Conservation (phyloP, 2,797 vertebrate species). For the Bovichtus diacanthus region DNA sequence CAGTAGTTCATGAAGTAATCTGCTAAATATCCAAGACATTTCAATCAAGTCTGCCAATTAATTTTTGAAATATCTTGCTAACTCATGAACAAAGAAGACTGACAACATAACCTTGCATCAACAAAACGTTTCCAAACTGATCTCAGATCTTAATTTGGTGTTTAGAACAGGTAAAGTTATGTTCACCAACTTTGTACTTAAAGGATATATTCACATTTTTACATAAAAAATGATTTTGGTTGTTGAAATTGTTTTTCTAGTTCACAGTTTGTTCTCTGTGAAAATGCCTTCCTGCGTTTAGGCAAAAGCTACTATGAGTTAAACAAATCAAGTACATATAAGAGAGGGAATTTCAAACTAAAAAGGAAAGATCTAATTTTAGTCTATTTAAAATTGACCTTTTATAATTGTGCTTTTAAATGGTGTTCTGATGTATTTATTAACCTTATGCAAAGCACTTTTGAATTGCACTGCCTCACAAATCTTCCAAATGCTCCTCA, state of each 20-base stretch:
- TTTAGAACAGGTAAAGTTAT: not conserved
- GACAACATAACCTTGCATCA: no score
- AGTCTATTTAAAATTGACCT: no score
- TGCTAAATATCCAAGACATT: not conserved
- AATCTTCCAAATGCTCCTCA: not conserved
- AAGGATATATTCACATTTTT: accelerated
- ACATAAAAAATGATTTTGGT: not conserved
- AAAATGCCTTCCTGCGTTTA: not conserved
- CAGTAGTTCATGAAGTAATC: not conserved
- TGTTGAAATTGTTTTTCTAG: not conserved
- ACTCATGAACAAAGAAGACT: no score
- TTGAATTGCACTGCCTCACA: not conserved
- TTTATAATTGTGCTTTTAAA: not conserved
- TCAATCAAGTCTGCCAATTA: not conserved
- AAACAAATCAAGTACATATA: not conserved
- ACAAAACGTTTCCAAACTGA: not conserved
- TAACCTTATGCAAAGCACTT: not conserved
- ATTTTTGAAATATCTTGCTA: no score
- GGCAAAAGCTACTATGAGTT: not conserved
- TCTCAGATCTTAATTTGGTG: not conserved
- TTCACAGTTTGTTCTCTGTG: not conserved
- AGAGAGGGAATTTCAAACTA: not conserved
- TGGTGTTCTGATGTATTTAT: not conserved
- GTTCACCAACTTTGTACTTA: not conserved
- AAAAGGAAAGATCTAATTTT: not conserved